phyloP scores from a whole-genome alignment of 1,140 invertebrate species.

The Parasteatoda tepidariorum region DNA sequence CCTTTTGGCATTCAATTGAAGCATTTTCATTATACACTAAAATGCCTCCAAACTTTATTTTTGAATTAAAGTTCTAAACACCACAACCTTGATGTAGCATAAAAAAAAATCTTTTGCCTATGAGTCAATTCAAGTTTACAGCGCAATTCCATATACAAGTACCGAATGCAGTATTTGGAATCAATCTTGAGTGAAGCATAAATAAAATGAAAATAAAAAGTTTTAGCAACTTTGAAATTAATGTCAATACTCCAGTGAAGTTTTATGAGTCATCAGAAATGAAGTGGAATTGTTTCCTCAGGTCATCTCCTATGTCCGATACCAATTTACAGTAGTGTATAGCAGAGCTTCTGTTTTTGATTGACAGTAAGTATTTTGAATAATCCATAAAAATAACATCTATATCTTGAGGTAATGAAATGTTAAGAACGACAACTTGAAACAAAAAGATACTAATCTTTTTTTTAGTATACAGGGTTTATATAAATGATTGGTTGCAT shows the following conservation, averaged over 20 bases:
- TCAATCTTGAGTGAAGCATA: too few relatives aligned
- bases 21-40: too few relatives aligned
- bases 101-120: too few relatives aligned
- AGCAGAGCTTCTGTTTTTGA: slow-evolving; percentile 47
- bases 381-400: slow-evolving; percentile 59
- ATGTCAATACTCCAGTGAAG: neutral
- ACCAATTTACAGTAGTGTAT: slow-evolving; percentile 53
- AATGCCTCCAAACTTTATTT: too few relatives aligned
- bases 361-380: slow-evolving; percentile 47
- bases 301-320: slow-evolving; percentile 44
- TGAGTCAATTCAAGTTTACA: too few relatives aligned
- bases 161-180: too few relatives aligned
- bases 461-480: neutral
- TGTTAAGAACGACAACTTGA: slow-evolving; percentile 19
- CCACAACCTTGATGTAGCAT: too few relatives aligned
- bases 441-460: neutral
- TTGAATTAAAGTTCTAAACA: too few relatives aligned
- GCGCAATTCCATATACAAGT: too few relatives aligned
- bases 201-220: too few relatives aligned
- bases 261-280: slow-evolving; percentile 39
- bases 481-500: neutral
- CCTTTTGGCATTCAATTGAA: too few relatives aligned
- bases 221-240: too few relatives aligned
- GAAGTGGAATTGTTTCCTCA: slow-evolving; percentile 49
- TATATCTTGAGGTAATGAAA: slow-evolving; percentile 30